A percentile compares a stretch with the other conserved stretches of the same genome.
Evolutionary conservation across 2,113 vertebrate genomes (phyloP).

Genomic region (Sinocyclocheilus anshuiensis): DNA sequence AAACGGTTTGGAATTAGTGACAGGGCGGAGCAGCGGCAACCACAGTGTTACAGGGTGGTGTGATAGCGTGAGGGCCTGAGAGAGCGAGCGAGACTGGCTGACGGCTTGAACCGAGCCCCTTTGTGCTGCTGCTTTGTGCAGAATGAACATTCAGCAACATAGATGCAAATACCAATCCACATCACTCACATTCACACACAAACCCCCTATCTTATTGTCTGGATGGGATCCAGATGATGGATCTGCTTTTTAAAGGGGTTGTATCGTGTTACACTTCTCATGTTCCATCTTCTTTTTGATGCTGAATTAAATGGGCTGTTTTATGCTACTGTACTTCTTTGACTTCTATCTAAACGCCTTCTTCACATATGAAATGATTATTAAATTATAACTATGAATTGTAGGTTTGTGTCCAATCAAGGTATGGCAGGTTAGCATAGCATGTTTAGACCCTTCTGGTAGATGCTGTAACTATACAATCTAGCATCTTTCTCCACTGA

Average conservation of each 20-base stretch:
- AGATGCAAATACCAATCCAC: conserved; percentile 44
- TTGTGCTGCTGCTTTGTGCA: conserved; percentile 50
- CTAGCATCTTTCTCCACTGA: background rate
- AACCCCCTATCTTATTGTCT: background rate
- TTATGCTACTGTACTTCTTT: no score
- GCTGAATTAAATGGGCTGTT: background rate
- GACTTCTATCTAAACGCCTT: background rate
- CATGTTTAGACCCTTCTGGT: background rate
- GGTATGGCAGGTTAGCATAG: background rate
- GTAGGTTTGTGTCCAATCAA: background rate
- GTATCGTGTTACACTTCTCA: background rate
- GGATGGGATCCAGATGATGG: conserved; percentile 11
- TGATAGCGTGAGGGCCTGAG: conserved; percentile 27
- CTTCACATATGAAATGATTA: background rate
- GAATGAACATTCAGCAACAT: conserved; percentile 45
- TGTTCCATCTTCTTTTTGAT: background rate
- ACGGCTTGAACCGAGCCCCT: conserved; percentile 46
- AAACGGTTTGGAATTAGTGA: background rate
- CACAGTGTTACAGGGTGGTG: conserved; percentile 31
- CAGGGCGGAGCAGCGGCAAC: background rate
- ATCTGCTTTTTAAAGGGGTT: background rate
- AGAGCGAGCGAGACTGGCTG: conserved; percentile 16
- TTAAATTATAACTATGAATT: background rate
- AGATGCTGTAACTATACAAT: background rate
- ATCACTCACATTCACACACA: conserved; percentile 36